Evolutionary conservation across 2,888 invertebrate genomes (phyloP).

Genomic region (Rhimphoctona megacephalus): DNA sequence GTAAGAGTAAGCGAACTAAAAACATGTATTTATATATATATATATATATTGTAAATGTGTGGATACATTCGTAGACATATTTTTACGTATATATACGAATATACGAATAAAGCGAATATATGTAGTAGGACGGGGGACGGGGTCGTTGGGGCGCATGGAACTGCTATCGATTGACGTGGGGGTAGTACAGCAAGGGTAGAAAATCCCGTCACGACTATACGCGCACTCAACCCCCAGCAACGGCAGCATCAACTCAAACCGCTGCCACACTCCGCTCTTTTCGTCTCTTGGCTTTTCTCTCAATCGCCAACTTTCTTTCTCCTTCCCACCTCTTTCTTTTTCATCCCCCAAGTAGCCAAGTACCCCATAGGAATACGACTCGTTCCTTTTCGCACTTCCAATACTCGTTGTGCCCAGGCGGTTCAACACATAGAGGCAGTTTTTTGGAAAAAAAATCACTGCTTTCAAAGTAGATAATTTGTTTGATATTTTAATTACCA

Average conservation of each 20-base stretch:
- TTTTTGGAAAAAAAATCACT: background rate
- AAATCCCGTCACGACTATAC: constrained; percentile 15
- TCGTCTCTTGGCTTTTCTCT: constrained; percentile 78
- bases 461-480: background rate
- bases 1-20: constrained; percentile 52
- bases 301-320: constrained; percentile 74
- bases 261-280: constrained; percentile 62
- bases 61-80: background rate
- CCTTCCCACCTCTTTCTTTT: constrained; percentile 40
- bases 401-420: background rate
- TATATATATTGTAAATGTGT: background rate
- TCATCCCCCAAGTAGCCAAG: constrained; percentile 66
- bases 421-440: background rate
- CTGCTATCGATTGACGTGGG: constrained; percentile 79
- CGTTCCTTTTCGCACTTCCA: constrained; percentile 47
- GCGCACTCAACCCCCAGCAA: constrained; percentile 55
- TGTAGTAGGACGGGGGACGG: constrained; percentile 71
- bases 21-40: background rate
- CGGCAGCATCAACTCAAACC: constrained; percentile 64
- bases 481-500: background rate
- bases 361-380: constrained; percentile 52
- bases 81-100: background rate
- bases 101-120: background rate
- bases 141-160: constrained; percentile 78
- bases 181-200: constrained; percentile 34